Percentiles rank a stretch among this genome's conserved stretches.
phyloP scores from a whole-genome alignment of 2,113 vertebrate species.

The Dinomys branickii region DNA sequence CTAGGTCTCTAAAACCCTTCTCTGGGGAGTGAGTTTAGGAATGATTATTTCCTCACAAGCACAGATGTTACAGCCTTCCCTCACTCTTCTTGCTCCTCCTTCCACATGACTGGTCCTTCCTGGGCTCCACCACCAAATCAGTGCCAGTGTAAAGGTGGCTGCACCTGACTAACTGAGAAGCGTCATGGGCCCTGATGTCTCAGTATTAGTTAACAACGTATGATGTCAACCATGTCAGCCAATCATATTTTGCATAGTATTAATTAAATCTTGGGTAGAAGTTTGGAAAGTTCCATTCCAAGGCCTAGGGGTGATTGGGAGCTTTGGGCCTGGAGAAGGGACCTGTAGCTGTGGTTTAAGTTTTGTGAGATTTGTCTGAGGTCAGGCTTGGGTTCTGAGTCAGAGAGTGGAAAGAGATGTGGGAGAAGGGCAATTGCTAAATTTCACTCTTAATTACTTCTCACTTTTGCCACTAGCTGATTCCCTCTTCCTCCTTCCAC shows the following conservation, averaged over 20 bases:
- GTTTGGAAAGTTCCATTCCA: constrained; percentile 37
- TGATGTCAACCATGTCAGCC: constrained; percentile 73
- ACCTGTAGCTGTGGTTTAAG: not conserved
- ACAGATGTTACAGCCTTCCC: not conserved
- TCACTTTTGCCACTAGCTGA: not conserved
- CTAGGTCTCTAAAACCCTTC: not conserved
- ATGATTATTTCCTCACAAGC: constrained; percentile 7
- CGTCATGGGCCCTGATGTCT: fast-evolving
- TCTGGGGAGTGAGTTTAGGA: not conserved
- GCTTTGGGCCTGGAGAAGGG: not conserved
- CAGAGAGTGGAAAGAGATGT: not conserved
- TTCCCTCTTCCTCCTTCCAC: not conserved
- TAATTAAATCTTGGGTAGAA: constrained; percentile 46
- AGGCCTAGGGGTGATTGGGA: not conserved
- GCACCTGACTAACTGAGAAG: constrained; percentile 64
- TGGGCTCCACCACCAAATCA: not conserved
- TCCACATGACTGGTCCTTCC: not conserved
- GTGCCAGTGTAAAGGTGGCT: not conserved
- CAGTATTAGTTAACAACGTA: constrained; percentile 72
- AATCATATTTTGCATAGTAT: constrained; percentile 75
- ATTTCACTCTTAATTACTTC: not conserved
- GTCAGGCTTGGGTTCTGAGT: not conserved
- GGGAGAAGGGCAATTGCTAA: not conserved
- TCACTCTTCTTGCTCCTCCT: not conserved
- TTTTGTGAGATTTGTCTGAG: not conserved